Evolutionary conservation across 2,888 invertebrate genomes (phyloP).

Genomic region (Amphimallon solstitiale): DNA sequence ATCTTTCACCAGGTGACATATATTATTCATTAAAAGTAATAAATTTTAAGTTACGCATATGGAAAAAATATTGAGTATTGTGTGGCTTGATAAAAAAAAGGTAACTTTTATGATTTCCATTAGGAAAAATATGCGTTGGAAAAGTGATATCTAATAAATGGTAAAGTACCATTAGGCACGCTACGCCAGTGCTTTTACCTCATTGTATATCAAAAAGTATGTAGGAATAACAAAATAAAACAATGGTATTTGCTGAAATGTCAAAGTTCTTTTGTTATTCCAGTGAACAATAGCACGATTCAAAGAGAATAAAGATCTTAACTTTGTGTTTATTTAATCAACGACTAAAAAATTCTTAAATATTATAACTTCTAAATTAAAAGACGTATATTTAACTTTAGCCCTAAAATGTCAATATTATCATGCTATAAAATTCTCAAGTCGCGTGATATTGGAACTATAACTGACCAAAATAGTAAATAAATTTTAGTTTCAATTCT

Average conservation of each 20-base stretch:
- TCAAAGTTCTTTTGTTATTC: too few species aligned
- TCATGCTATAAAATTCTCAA: too few species aligned
- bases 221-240: background rate
- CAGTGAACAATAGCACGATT: too few species aligned
- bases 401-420: too few species aligned
- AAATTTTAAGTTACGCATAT: conserved; percentile 1
- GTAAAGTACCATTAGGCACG: conserved; percentile 18
- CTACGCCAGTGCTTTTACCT: conserved; percentile 10
- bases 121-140: conserved; percentile 26
- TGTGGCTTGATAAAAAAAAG: conserved; percentile 11
- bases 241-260: too few species aligned
- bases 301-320: background rate
- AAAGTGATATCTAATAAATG: conserved; percentile 23
- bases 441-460: too few species aligned
- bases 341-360: too few species aligned
- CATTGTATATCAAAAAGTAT: background rate
- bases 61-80: conserved; percentile 2
- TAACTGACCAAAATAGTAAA: too few species aligned
- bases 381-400: too few species aligned
- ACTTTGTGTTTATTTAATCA: too few species aligned
- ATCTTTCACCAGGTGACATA: conserved; percentile 2
- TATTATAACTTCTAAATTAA: too few species aligned
- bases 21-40: background rate
- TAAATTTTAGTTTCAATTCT: too few species aligned
- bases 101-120: conserved; percentile 24